Conservation (phyloP, 2,888 invertebrate genomes). For the Epinotia demarniana region DNA sequence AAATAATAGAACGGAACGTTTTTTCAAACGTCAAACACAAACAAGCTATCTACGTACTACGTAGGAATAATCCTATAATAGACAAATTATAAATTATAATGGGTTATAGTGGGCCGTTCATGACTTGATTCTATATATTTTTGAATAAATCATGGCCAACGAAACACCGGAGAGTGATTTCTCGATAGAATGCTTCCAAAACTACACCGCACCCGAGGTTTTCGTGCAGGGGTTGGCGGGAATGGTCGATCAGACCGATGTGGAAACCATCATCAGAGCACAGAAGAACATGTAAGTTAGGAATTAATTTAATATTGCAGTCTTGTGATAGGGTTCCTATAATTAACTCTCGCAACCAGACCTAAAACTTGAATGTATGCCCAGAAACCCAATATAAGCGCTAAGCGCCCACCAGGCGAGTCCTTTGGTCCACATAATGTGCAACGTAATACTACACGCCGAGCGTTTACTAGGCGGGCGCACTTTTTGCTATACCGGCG, state of each 20-base stretch:
- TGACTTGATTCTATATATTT: slow-evolving; percentile 3
- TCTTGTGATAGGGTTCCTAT: background rate
- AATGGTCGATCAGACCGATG: slow-evolving; percentile 95
- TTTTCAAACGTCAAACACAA: slow-evolving; percentile 20
- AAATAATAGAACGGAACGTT: slow-evolving; percentile 15
- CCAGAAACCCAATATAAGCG: too few species aligned
- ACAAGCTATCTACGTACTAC: background rate
- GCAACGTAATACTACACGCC: too few species aligned
- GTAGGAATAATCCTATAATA: background rate
- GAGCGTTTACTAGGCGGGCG: too few species aligned
- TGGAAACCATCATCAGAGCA: slow-evolving; percentile 94
- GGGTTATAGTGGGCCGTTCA: slow-evolving; percentile 7
- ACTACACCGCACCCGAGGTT: slow-evolving; percentile 95
- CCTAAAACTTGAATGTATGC: too few species aligned
- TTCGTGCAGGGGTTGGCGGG: slow-evolving; percentile 97
- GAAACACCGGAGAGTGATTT: slow-evolving; percentile 87
- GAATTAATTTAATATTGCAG: background rate
- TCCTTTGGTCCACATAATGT: too few species aligned
- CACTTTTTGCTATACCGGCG: too few species aligned
- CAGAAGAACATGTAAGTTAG: slow-evolving; percentile 94
- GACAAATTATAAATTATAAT: background rate
- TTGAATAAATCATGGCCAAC: slow-evolving; percentile 73
- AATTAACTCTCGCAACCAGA: too few species aligned
- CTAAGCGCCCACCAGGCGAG: too few species aligned
- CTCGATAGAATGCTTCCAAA: slow-evolving; percentile 95